phyloP scores from a whole-genome alignment of 2,113 vertebrate genomes.

The Maccullochella peelii region DNA sequence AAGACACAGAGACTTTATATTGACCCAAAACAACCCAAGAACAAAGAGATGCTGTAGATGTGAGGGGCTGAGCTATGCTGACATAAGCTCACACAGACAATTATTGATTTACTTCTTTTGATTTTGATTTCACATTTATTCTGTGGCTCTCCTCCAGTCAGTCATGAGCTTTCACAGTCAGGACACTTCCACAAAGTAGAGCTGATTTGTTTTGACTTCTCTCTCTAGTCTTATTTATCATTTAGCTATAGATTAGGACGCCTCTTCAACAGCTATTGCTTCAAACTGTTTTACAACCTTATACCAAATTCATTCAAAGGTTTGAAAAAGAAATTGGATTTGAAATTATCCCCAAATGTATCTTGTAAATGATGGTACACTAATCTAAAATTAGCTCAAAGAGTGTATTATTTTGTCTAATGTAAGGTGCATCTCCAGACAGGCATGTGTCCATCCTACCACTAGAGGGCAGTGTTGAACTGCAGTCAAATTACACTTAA shows the following conservation, averaged over 20 bases:
- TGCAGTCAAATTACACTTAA: background rate
- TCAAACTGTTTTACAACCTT: background rate
- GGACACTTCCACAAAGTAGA: background rate
- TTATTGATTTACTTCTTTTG: background rate
- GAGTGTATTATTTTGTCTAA: background rate
- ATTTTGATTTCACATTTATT: background rate
- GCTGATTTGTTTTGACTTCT: background rate
- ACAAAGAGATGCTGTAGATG: background rate
- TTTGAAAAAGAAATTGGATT: no score
- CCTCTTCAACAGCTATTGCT: background rate
- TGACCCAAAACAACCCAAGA: background rate
- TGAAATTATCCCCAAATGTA: background rate
- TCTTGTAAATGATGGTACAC: background rate
- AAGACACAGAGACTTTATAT: slow-evolving; percentile 6
- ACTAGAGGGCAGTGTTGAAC: slow-evolving; percentile 56
- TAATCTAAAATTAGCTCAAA: background rate
- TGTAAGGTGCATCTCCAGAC: background rate
- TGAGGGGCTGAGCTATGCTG: background rate
- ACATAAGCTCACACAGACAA: background rate
- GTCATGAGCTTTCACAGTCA: background rate
- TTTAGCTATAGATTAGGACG: background rate
- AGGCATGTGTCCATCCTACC: background rate
- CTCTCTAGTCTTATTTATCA: background rate
- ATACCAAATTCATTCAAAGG: background rate
- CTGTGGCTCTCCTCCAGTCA: background rate